Conservation (phyloP, 1,140 invertebrate genomes). For the Saccostrea glomerata region DNA sequence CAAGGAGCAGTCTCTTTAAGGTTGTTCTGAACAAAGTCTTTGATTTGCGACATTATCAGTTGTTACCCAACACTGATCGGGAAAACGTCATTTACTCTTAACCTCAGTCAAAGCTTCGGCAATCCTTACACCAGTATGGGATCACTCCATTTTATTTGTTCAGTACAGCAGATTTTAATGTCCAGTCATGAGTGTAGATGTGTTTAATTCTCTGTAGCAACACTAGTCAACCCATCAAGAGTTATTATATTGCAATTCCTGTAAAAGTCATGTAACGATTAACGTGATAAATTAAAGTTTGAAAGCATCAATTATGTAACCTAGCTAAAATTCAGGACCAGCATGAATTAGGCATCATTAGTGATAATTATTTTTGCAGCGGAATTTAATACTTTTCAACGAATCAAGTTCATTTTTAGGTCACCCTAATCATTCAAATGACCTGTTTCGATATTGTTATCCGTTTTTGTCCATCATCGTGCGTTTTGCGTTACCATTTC, state of each 20-base stretch:
- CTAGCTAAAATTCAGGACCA: too few relatives aligned
- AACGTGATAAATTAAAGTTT: too few relatives aligned
- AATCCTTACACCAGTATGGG: slow-evolving; percentile 39
- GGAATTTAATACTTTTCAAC: background rate
- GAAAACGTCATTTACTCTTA: background rate
- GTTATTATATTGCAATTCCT: slow-evolving; percentile 41
- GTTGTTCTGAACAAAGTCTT: slow-evolving; percentile 28
- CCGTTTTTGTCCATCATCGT: too few relatives aligned
- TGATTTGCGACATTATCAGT: slow-evolving; percentile 54
- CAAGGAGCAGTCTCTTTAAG: too few relatives aligned
- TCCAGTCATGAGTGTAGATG: slow-evolving; percentile 15
- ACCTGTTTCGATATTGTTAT: too few relatives aligned
- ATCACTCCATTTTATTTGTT: slow-evolving; percentile 34
- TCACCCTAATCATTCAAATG: too few relatives aligned
- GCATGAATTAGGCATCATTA: too few relatives aligned
- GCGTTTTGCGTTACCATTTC: too few relatives aligned
- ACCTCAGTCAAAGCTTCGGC: background rate
- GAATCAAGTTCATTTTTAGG: background rate
- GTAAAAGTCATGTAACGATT: background rate
- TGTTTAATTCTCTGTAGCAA: slow-evolving; percentile 30
- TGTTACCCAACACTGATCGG: background rate
- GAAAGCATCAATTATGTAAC: too few relatives aligned
- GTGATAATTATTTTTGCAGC: too few relatives aligned
- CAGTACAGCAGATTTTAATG: slow-evolving; percentile 31
- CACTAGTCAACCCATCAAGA: slow-evolving; percentile 41